Evolutionary conservation across 1,140 invertebrate species (phyloP).

Genomic region (Homalodisca vitripennis): DNA sequence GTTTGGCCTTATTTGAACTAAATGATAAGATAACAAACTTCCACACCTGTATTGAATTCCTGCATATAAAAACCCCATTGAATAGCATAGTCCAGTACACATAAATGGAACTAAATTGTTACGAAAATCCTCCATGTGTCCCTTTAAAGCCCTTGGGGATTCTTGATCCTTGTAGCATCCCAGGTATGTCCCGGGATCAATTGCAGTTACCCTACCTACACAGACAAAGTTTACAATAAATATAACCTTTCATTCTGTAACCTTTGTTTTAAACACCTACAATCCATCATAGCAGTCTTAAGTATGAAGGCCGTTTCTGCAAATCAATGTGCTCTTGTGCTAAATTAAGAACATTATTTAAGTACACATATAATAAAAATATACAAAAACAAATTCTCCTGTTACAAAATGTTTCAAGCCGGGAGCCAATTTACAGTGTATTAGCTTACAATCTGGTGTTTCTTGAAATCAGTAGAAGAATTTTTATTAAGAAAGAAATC

Average conservation of each 20-base stretch:
- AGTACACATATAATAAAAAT: no score
- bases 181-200: background rate
- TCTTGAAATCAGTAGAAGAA: no score
- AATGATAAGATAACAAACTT: background rate
- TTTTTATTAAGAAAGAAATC: no score
- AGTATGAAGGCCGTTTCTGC: background rate
- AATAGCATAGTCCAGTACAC: conserved; percentile 25
- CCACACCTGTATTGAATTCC: conserved; percentile 35
- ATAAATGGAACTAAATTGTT: background rate
- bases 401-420: no score
- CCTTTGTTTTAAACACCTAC: background rate
- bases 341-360: no score
- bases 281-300: background rate
- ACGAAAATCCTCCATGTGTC: conserved; percentile 6
- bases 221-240: background rate
- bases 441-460: no score
- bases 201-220: background rate
- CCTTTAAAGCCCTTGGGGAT: conserved; percentile 3
- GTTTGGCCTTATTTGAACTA: background rate
- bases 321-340: background rate
- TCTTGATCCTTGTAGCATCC: conserved; percentile 30
- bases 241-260: background rate
- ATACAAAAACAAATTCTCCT: no score
- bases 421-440: no score
- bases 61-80: conserved; percentile 28